Evolutionary conservation across 1,140 invertebrate species (phyloP).

Genomic region (Aphis gossypii): DNA sequence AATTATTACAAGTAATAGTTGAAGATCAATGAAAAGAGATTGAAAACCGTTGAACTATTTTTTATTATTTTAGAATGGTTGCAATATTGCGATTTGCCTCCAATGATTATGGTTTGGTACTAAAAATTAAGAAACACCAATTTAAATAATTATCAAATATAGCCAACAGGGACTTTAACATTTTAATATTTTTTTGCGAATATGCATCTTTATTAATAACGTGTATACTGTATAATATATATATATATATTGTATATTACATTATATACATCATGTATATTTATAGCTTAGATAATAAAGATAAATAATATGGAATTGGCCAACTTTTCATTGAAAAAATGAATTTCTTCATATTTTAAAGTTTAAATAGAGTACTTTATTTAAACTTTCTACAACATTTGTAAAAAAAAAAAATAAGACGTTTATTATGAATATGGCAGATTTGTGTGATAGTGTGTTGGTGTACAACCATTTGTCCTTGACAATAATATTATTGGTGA

Average conservation of each 20-base stretch:
- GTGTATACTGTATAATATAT: not conserved
- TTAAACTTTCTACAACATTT: not conserved
- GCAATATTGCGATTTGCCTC: not conserved
- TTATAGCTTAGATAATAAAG: not conserved
- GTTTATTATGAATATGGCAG: not conserved
- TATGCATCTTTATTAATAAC: not conserved
- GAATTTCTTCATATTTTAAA: not conserved
- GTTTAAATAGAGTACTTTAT: not conserved
- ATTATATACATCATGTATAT: not conserved
- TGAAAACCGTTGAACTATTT: constrained; percentile 16
- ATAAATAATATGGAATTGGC: not conserved
- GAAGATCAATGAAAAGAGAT: not conserved
- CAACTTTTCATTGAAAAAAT: not conserved
- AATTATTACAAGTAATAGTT: not conserved
- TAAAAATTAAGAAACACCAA: not conserved
- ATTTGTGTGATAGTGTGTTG: constrained; percentile 3
- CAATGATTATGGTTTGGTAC: not conserved
- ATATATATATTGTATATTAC: too few relatives aligned
- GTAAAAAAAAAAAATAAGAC: not conserved
- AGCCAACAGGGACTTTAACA: not conserved
- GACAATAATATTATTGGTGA: not conserved
- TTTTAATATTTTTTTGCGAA: not conserved
- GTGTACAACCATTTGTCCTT: not conserved
- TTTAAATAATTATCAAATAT: not conserved
- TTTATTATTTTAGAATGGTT: not conserved